Percentiles rank a stretch among this genome's conserved stretches.
phyloP scores from a whole-genome alignment of 2,888 invertebrate genomes.

The Chrysodeixis includens region DNA sequence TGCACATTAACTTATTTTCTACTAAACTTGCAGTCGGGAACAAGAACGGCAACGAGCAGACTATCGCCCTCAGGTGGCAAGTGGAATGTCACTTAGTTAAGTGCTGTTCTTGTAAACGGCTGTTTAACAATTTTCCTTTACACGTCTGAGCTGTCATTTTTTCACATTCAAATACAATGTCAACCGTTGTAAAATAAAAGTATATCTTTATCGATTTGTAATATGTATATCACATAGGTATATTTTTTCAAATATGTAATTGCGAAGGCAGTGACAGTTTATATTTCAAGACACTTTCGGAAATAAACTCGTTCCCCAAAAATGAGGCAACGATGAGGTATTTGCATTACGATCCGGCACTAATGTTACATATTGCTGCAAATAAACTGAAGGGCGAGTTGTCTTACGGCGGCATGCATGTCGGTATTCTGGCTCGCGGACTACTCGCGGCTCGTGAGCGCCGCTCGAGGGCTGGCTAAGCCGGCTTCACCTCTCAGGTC shows the following conservation, averaged over 20 bases:
- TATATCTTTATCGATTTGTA: neutral
- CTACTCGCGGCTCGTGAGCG: neutral
- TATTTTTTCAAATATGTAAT: neutral
- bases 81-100: too few relatives aligned
- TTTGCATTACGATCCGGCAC: neutral
- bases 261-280: too few relatives aligned
- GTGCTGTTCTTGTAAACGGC: too few relatives aligned
- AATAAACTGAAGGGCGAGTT: neutral
- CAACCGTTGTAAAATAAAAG: too few relatives aligned
- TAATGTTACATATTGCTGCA: conserved; percentile 2
- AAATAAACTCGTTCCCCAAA: neutral
- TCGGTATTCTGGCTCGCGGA: neutral
- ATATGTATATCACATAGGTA: too few relatives aligned
- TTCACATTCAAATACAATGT: too few relatives aligned
- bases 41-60: too few relatives aligned
- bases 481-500: neutral
- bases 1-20: too few relatives aligned
- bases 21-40: too few relatives aligned
- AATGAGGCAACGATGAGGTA: neutral
- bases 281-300: neutral
- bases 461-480: neutral
- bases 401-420: too few relatives aligned
- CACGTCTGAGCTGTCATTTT: neutral
- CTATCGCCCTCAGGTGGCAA: too few relatives aligned
- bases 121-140: neutral